A percentile compares a stretch with the other conserved stretches of the same genome.
These are phyloP conservation scores for Aphodius granarius DNA, from an alignment of 2,888 invertebrate species.

Conservation along the genomic window DNA sequence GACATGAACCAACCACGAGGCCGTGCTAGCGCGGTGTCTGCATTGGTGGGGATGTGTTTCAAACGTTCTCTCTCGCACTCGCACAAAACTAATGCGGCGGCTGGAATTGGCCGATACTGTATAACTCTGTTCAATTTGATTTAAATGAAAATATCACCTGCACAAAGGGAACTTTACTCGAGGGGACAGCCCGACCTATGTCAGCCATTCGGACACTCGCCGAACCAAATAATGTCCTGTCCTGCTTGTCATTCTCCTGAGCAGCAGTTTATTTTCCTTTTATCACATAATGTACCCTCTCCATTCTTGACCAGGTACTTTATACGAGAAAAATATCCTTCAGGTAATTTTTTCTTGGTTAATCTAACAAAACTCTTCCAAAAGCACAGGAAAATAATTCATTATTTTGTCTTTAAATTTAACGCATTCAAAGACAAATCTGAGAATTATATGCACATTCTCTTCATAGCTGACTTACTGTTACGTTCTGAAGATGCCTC, in stretches of 20 bases:
- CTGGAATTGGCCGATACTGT: too few species aligned
- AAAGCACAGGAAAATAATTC: too few species aligned
- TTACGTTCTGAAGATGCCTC: too few species aligned
- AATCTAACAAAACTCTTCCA: neutral
- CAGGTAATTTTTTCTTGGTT: neutral
- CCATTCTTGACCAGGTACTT: neutral
- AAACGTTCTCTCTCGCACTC: too few species aligned
- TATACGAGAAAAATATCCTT: too few species aligned
- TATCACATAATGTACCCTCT: neutral
- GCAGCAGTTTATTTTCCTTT: neutral
- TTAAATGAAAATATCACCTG: conserved; percentile 20
- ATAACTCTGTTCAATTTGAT: conserved; percentile 22
- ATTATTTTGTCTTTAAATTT: neutral
- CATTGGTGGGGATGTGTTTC: too few species aligned
- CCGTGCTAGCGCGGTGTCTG: too few species aligned
- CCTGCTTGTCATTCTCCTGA: neutral
- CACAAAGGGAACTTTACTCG: neutral
- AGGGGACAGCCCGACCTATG: neutral
- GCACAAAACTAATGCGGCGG: too few species aligned
- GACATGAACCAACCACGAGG: too few species aligned
- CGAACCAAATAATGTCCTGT: neutral
- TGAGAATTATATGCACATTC: too few species aligned
- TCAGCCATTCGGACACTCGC: neutral
- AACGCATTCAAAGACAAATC: neutral
- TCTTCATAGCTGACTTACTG: too few species aligned